Percentiles rank a stretch among this genome's conserved stretches.
These are phyloP conservation scores for Ascaphus truei DNA, from an alignment of 2,113 vertebrate species.

Conservation along the genomic window DNA sequence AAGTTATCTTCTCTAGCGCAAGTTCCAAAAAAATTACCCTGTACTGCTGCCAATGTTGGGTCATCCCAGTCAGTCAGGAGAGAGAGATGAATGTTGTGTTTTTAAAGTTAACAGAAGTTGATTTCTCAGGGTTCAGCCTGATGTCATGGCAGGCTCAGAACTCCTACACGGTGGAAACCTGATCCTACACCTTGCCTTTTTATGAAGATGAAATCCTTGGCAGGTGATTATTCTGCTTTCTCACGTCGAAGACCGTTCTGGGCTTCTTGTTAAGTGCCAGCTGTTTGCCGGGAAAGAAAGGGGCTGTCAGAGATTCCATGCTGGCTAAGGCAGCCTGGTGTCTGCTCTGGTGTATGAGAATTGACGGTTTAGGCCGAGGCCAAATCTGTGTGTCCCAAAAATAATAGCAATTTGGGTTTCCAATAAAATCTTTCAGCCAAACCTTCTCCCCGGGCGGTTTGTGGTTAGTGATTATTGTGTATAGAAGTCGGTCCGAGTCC, in stretches of 20 bases:
- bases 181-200: conserved; percentile 55
- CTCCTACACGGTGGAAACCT: conserved; percentile 52
- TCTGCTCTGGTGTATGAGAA: not conserved
- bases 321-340: not conserved
- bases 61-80: not conserved
- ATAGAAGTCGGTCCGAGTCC: conserved; percentile 21
- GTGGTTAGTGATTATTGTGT: conserved; percentile 23
- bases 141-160: conserved; percentile 39
- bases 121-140: conserved; percentile 45
- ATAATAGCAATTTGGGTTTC: conserved; percentile 17
- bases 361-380: not conserved
- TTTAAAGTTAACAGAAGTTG: conserved; percentile 46
- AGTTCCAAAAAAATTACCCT: conserved; percentile 32
- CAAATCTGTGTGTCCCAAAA: not conserved
- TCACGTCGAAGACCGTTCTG: conserved; percentile 47
- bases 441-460: not conserved
- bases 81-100: conserved; percentile 51
- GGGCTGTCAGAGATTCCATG: not conserved
- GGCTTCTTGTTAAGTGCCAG: conserved; percentile 49
- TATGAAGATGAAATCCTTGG: conserved; percentile 52
- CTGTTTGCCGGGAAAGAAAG: conserved; percentile 39
- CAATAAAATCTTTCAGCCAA: not conserved
- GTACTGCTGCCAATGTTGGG: not conserved
- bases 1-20: not conserved
- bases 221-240: conserved; percentile 67